Evolutionary conservation across 2,888 invertebrate genomes (phyloP).

Genomic region (Altica lythri): DNA sequence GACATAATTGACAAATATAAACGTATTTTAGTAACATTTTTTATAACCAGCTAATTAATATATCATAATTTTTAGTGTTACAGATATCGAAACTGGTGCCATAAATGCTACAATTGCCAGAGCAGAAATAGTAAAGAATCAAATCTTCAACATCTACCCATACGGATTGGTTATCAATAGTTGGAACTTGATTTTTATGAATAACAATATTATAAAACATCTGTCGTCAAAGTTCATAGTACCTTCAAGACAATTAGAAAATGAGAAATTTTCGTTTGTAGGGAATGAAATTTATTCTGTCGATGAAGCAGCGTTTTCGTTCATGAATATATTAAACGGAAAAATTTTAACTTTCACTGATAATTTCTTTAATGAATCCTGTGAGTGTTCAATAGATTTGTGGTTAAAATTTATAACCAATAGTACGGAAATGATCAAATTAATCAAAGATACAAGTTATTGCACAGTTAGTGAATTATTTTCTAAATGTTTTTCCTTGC

Average conservation of each 20-base stretch:
- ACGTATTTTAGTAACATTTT: background rate
- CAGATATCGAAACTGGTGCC: slow-evolving; percentile 65
- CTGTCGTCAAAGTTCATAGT: slow-evolving; percentile 57
- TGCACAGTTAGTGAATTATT: slow-evolving; percentile 65
- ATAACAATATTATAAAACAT: slow-evolving; percentile 67
- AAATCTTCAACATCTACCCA: slow-evolving; percentile 63
- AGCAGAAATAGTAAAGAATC: slow-evolving; percentile 65
- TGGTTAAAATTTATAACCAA: slow-evolving; percentile 64
- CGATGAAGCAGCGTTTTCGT: slow-evolving; percentile 62
- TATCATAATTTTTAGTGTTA: slow-evolving; percentile 61
- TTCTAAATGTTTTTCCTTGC: slow-evolving; percentile 68
- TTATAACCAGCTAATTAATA: too few relatives aligned
- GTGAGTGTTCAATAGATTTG: slow-evolving; percentile 65
- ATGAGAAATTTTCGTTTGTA: slow-evolving; percentile 59
- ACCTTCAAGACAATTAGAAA: slow-evolving; percentile 48
- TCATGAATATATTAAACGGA: slow-evolving; percentile 63
- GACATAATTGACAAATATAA: background rate
- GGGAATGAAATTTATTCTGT: slow-evolving; percentile 64
- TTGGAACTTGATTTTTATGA: slow-evolving; percentile 68
- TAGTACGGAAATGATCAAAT: slow-evolving; percentile 55
- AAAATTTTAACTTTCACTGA: slow-evolving; percentile 60
- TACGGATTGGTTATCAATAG: slow-evolving; percentile 68
- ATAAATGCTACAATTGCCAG: slow-evolving; percentile 68
- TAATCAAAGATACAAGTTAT: slow-evolving; percentile 62
- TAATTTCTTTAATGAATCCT: slow-evolving; percentile 68